These are phyloP conservation scores for Aurelia aurita DNA, from an alignment of 30 jellyfish, hydroid and myxozoan species.

Conservation along the genomic window DNA sequence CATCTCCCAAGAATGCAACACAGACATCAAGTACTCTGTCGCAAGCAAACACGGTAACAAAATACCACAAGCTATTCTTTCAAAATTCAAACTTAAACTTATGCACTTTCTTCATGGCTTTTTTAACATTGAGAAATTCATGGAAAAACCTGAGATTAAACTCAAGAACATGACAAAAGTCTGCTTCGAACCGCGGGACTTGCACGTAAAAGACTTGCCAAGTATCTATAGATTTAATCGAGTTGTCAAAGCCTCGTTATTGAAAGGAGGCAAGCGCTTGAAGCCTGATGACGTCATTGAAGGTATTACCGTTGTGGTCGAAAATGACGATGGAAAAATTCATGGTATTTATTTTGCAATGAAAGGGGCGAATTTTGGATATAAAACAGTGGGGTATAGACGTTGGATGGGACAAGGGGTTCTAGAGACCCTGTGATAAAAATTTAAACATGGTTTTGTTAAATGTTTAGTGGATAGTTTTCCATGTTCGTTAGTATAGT, in stretches of 20 bases:
- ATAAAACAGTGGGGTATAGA: constrained; percentile 73
- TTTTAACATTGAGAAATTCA: constrained; percentile 52
- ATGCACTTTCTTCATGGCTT: constrained; percentile 76
- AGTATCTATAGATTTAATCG: constrained; percentile 65
- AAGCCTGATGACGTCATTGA: constrained; percentile 47
- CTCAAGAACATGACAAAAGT: constrained; percentile 72
- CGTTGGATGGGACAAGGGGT: constrained; percentile 93
- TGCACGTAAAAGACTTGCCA: constrained; percentile 64
- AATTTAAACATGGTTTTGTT: neutral
- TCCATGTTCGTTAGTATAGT: no score
- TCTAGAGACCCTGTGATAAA: constrained; percentile 45
- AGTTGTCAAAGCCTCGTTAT: constrained; percentile 76
- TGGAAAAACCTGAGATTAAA: constrained; percentile 53
- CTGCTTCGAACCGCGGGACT: constrained; percentile 85
- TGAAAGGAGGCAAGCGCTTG: constrained; percentile 17
- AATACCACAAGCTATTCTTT: constrained; percentile 60
- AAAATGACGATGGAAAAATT: constrained; percentile 24
- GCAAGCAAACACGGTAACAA: constrained; percentile 69
- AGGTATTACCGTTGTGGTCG: constrained; percentile 71
- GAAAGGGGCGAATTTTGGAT: constrained; percentile 63
- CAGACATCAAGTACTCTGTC: constrained; percentile 74
- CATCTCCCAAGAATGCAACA: constrained; percentile 93
- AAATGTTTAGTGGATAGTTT: no score
- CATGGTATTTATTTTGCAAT: constrained; percentile 80
- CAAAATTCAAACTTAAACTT: constrained; percentile 36